Evolutionary conservation across 2,888 invertebrate species (phyloP), one percentile per base, ranked within the genome.

Genomic region (Agrochola lota): DNA sequence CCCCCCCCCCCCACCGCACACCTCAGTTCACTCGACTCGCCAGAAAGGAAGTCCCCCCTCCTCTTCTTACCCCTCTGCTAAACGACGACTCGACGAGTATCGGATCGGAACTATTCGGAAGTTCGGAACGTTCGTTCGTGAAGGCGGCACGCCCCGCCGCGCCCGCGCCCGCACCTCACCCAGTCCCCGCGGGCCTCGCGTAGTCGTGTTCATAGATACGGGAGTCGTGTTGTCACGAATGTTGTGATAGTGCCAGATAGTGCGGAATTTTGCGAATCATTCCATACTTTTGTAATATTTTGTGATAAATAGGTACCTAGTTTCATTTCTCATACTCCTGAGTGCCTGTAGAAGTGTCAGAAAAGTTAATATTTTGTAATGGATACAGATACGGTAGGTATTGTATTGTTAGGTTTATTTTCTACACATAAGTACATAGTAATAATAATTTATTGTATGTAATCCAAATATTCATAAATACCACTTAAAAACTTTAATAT

Each of bases 81-180:
- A 35, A 23, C 23, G 15, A 59, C 70, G 40, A 26, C 62, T n/a
- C 35, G 6, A 26, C 40, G 55, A 30, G 57, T 35, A 30, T 71
- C 30, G 71, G 26, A 26, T 52, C 57, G 74, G 74, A 35, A 60
- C 9, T 40, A 43, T 60, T 71, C 71, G 80, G 46, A 40, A 20
- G 12, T 46, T 68, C 6, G 30, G 35, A 26, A n/a, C 17, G 55
- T 30, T 30, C 30, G 30, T 30, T 30, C 30, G 30, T 30, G 67
- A 49, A n/a, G 68, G 46, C 26, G 30, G 20, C 17, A 5, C 12
- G 46, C 30, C 30, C 12, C 74, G 43, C n/a, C 74, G 30, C 40
- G 17, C 74, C 20, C 52, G 15, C 75, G 20, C 43, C n/a, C 30
- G 12, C n/a, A 8, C 43, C 17, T 8, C 26, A 23, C 23, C 17